Conservation (phyloP, 2,797 vertebrate genomes). For the Spheniscus humboldti region DNA sequence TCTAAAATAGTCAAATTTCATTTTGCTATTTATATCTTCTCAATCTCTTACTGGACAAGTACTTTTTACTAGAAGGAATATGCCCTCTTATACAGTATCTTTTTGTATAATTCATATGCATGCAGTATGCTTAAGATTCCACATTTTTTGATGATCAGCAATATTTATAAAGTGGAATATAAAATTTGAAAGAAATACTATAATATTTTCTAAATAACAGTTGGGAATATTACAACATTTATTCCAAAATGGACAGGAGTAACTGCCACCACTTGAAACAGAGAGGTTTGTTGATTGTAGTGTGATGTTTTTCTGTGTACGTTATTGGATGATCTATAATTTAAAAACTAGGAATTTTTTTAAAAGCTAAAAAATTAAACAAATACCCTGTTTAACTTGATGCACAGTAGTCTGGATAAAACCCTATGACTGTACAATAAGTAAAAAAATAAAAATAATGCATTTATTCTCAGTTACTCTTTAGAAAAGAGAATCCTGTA, state of each 20-base stretch:
- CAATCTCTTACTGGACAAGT: background rate
- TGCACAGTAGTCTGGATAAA: background rate
- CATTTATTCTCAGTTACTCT: slow-evolving; percentile 66
- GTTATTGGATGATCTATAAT: background rate
- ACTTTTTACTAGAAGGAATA: background rate
- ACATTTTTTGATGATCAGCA: background rate
- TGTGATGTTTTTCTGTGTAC: background rate
- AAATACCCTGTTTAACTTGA: background rate
- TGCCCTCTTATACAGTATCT: background rate
- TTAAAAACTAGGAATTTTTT: background rate
- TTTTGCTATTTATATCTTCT: background rate
- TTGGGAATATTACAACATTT: background rate
- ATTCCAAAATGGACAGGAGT: background rate
- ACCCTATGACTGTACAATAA: background rate
- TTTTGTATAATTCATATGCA: background rate
- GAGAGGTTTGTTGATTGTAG: background rate
- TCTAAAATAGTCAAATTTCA: background rate
- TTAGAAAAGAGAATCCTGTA: slow-evolving; percentile 56
- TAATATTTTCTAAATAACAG: background rate
- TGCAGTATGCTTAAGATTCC: background rate
- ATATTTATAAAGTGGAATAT: background rate
- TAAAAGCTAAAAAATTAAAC: background rate
- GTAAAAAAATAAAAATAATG: slow-evolving; percentile 41
- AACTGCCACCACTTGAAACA: background rate
- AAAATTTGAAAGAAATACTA: background rate